Evolutionary conservation across 1,140 invertebrate species (phyloP), one percentile per base, ranked within the genome.

Genomic region (Campodea augens): DNA sequence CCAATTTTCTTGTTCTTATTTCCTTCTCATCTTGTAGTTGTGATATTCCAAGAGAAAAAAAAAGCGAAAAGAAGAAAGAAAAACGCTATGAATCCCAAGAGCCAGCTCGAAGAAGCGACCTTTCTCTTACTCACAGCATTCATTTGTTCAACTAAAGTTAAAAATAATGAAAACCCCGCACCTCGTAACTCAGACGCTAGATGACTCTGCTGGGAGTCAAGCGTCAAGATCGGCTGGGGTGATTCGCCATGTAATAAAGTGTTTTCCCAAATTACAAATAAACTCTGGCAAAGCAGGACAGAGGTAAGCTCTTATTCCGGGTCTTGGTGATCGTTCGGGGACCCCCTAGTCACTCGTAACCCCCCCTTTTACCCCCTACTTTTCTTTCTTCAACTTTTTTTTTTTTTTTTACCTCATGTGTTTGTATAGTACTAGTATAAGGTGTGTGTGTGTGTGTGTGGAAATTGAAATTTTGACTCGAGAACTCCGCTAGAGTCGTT

Each of bases 241-340:
- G 27, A 32, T 32, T 32, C 27, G 27, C 15, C 7, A 32, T 10
- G 27, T 32, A 32, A 32, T 32, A 32, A 32, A 32, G 27, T 32
- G 27, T 32, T 32, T 32, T 32, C 27, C 27, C 27, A 32, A 32
- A 32, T 32, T 32, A 32, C 27, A 32, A 32, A 32, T 32, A 32
- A 32, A 32, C 27, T 32, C 7, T 7, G 27, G 27, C 27, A 32
- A n/a, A 32, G 27, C 27, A 32, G 27, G 27, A 32, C 27, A 32
- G 27, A 32, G 27, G 27, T 32, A 32, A 32, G 27, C 27, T 15
- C 27, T 15, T 10, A 15, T 32, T 32, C 27, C 7, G 27, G 27
- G 27, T 15, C 15, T 32, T 7, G 27, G 27, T 7, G 27, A 32
- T 32, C 27, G 27, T 32, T 32, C 27, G 27, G 27, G 27, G 27